Base-by-base conservation (phyloP, 2,797 vertebrate genomes). In the Carduelis carduelis region DNA sequence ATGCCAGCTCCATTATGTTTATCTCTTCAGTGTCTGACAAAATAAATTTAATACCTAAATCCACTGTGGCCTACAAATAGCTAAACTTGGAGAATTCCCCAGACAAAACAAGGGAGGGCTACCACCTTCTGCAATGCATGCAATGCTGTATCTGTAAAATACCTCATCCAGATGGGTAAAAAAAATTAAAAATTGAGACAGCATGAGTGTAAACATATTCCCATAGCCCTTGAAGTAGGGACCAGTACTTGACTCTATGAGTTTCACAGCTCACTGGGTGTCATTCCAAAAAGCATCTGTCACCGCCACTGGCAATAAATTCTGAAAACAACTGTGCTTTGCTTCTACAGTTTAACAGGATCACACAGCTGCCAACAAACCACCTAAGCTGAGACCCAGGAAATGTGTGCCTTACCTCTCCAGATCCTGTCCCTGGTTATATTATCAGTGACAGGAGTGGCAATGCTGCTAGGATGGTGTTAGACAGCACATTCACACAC, bases 271-370 rank as follows among this genome's bases (percentile, higher is more conserved):
- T 96, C 87, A 83, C 65, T 93, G 83, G 56, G 60, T 97, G 90
- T 81, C 80, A 84, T 91, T 96, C 87, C 65, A 79, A 89, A 96
- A 96, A 93, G 68, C 90, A 97, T 94, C 89, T 97, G 93, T 87
- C 90, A 90, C 85, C 0, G 24, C 91, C 41, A 46, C 72, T 82
- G 96, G 93, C 93, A 92, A 84, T 30, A 69, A 56, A 69, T 85
- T 94, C 83, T 93, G 82, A 87, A 94, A 94, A 87, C 57, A 88
- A 92, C 90, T 94, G 52, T 61, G 71, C 86, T 90, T 93, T 77
- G 12, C 89, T 83, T 94, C 75, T 90, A 37, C 21, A 8, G 70
- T 81, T 96, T 95, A 96, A 95, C 77, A 88, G 50, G 79, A 79
- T 87, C 1, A 0, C 77, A 82, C 57, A 94, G 65, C 43, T 2